These are phyloP conservation scores for Acestrorhynchus altus DNA, from an alignment of 2,797 vertebrate species.

Conservation along the genomic window DNA sequence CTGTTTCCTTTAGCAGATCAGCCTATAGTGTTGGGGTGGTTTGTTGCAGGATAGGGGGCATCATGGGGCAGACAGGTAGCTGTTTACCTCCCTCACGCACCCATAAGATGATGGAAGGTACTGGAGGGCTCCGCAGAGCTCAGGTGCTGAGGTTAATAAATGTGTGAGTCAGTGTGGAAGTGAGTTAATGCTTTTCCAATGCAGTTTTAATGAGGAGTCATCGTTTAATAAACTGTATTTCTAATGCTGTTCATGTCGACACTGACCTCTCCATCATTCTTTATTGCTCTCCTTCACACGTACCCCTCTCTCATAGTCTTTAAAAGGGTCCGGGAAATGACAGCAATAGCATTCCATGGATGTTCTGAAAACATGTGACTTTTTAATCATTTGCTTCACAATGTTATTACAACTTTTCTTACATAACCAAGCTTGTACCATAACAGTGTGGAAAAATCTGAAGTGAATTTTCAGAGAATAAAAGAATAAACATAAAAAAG, in stretches of 20 bases:
- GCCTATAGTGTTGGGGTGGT: too few relatives aligned
- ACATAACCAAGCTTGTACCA: too few relatives aligned
- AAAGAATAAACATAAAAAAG: too few relatives aligned
- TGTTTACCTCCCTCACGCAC: background rate
- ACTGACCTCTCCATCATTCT: background rate
- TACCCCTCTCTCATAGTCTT: background rate
- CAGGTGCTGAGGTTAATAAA: background rate
- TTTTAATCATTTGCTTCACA: too few relatives aligned
- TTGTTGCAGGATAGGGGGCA: background rate
- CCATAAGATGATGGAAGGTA: background rate
- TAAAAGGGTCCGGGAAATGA: too few relatives aligned
- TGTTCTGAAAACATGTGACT: too few relatives aligned
- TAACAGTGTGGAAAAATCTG: too few relatives aligned
- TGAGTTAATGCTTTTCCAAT: conserved; percentile 30
- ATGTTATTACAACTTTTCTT: too few relatives aligned
- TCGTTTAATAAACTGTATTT: background rate
- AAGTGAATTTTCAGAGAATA: too few relatives aligned
- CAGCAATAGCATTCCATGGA: too few relatives aligned
- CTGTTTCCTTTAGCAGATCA: background rate
- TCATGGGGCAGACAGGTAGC: conserved; percentile 12
- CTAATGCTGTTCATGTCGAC: too few relatives aligned
- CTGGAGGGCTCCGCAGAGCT: background rate
- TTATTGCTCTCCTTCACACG: background rate
- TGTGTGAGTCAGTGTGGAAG: conserved; percentile 11
- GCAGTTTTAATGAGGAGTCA: background rate